These are phyloP conservation scores for Tetranychus cinnabarinus DNA, from an alignment of 1,140 invertebrate species.

Conservation along the genomic window DNA sequence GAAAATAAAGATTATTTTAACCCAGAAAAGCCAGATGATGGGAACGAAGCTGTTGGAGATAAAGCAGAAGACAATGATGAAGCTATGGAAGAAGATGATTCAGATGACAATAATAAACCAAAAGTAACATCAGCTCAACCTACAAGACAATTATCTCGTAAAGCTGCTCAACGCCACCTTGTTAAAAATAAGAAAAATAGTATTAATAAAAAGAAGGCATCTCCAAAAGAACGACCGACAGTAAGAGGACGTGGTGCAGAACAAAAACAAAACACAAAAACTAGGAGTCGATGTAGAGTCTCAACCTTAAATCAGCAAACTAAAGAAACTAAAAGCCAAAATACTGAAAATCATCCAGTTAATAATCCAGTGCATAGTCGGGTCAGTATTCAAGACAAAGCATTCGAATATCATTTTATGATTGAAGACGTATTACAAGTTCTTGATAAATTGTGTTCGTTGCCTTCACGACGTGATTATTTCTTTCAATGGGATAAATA, in stretches of 20 bases:
- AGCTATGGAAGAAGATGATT: neutral
- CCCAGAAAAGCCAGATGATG: neutral
- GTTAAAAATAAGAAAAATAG: no score
- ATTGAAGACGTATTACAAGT: no score
- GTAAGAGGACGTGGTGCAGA: neutral
- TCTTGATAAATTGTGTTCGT: no score
- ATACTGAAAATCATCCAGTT: neutral
- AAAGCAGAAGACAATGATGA: constrained; percentile 7
- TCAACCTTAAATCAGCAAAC: neutral
- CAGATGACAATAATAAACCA: no score
- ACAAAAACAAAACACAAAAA: neutral
- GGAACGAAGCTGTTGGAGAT: neutral
- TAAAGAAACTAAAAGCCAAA: neutral
- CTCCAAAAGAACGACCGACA: no score
- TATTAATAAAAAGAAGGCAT: no score
- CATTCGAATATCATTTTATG: no score
- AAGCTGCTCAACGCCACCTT: no score
- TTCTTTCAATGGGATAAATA: no score
- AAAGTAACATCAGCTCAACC: no score
- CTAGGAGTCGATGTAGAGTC: neutral
- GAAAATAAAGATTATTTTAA: neutral
- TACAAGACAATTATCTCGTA: no score
- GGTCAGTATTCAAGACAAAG: neutral
- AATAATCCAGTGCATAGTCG: neutral
- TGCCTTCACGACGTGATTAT: no score